phyloP scores from a whole-genome alignment of 2,113 vertebrate genomes.

The Prietella phreatophila region DNA sequence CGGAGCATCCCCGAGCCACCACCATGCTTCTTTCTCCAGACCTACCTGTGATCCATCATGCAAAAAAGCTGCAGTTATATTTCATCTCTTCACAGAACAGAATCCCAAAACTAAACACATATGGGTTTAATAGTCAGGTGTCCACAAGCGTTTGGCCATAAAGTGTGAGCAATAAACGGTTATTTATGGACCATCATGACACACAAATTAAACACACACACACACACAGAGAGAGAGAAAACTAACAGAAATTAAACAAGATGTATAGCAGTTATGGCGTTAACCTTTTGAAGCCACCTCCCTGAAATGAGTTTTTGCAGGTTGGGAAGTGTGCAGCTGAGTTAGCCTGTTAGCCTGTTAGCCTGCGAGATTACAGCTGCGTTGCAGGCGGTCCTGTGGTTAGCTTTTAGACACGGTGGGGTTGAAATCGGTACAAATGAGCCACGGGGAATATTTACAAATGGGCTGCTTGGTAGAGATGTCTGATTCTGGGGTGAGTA shows the following conservation, averaged over 20 bases:
- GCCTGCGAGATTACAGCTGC: neutral
- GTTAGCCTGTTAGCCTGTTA: neutral
- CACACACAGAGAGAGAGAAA: neutral
- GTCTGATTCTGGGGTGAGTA: constrained; percentile 37
- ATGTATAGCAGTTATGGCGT: neutral
- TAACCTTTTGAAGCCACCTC: too few species aligned
- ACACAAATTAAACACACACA: too few species aligned
- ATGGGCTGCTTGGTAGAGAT: constrained; percentile 17
- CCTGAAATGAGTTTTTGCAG: too few species aligned
- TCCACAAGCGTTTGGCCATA: neutral
- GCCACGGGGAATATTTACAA: neutral
- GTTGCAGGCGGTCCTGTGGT: neutral
- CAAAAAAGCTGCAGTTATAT: too few species aligned
- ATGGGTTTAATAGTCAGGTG: neutral
- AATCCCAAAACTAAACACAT: neutral
- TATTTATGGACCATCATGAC: neutral
- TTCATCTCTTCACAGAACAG: too few species aligned
- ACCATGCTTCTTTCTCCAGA: too few species aligned
- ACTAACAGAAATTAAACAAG: neutral
- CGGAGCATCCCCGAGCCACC: too few species aligned
- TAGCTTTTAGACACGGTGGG: neutral
- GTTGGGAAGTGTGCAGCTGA: too few species aligned
- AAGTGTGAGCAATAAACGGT: neutral
- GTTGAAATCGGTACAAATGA: neutral
- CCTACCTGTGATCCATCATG: too few species aligned